Conservation (phyloP, 2,113 vertebrate species). For the Sminthopsis crassicaudata region DNA sequence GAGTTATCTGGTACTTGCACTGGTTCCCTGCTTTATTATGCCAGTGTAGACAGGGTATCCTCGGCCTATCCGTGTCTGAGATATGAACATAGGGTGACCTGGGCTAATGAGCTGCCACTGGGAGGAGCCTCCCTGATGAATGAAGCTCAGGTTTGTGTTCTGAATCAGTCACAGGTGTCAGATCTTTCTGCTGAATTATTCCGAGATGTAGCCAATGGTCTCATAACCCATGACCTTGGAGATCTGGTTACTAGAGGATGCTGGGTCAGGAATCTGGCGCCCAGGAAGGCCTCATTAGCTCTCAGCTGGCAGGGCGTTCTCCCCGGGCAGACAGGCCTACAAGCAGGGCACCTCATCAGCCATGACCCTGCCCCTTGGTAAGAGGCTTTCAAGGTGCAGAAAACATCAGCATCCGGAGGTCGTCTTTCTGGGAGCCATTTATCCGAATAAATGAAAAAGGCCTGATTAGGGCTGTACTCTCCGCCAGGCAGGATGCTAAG, state of each 20-base stretch:
- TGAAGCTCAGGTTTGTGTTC: background rate
- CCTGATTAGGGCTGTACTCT: too few species aligned
- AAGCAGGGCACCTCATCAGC: background rate
- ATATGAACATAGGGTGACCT: background rate
- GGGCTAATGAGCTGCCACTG: too few species aligned
- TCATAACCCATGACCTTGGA: background rate
- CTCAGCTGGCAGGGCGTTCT: too few species aligned
- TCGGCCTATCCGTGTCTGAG: background rate
- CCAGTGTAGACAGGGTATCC: background rate
- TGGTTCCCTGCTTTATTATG: background rate
- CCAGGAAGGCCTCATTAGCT: too few species aligned
- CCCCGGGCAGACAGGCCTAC: too few species aligned
- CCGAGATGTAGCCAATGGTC: background rate
- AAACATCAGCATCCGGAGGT: background rate
- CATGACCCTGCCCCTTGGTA: background rate
- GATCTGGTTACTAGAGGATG: too few species aligned
- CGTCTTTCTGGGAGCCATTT: background rate
- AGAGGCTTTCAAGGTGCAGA: background rate
- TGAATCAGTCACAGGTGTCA: background rate
- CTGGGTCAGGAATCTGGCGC: too few species aligned
- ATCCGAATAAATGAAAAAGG: background rate
- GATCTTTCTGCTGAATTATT: background rate
- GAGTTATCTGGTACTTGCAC: background rate
- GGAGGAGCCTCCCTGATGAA: background rate
- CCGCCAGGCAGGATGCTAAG: background rate